Conservation (phyloP, 2,888 invertebrate genomes). For the Biston betularia region DNA sequence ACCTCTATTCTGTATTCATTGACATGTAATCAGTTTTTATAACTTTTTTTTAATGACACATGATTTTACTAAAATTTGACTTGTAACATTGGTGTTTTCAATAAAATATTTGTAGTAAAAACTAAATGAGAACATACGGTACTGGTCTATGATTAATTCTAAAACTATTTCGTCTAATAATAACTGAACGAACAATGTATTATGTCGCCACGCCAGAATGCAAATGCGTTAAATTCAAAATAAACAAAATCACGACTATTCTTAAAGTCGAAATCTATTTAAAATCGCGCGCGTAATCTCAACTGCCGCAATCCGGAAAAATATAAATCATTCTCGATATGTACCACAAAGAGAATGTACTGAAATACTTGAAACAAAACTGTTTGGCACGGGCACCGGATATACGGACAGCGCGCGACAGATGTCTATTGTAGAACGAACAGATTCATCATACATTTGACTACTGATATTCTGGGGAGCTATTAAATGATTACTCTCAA, state of each 20-base stretch:
- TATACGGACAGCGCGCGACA: constrained; percentile 12
- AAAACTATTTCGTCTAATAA: not conserved
- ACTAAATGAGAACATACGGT: too few relatives aligned
- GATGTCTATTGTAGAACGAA: constrained; percentile 10
- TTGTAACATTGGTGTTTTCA: too few relatives aligned
- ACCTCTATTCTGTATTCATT: too few relatives aligned
- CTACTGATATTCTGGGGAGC: not conserved
- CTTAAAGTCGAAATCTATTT: constrained; percentile 13
- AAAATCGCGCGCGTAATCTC: constrained; percentile 15
- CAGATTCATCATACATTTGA: constrained; percentile 1
- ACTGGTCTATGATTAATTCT: too few relatives aligned
- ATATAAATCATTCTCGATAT: constrained; percentile 24
- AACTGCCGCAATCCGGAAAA: constrained; percentile 22
- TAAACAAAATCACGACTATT: constrained; percentile 13
- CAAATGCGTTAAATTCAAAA: constrained; percentile 13
- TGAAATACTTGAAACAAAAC: constrained; percentile 14
- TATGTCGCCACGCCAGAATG: constrained; percentile 6
- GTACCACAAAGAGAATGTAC: constrained; percentile 16
- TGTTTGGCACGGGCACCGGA: constrained; percentile 29
- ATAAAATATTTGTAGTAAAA: too few relatives aligned
- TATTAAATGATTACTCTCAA: not conserved
- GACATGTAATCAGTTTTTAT: too few relatives aligned
- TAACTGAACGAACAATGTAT: not conserved
- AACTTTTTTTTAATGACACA: too few relatives aligned
- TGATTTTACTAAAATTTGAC: too few relatives aligned